Percentiles rank a stretch among this genome's conserved stretches.
Evolutionary conservation across 2,888 invertebrate species (phyloP).

Genomic region (Diarsia brunnea): DNA sequence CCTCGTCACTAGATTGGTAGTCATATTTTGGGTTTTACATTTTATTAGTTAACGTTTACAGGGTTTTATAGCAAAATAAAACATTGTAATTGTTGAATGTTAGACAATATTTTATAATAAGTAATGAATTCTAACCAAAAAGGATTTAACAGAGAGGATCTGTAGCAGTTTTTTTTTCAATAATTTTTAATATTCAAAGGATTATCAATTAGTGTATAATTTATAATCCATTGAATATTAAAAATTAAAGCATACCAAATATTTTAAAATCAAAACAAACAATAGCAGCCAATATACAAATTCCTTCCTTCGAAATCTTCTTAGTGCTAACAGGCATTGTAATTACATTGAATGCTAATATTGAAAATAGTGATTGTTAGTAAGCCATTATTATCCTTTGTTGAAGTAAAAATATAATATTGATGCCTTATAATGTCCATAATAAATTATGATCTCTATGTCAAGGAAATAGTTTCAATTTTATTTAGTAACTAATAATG

Average conservation of each 20-base stretch:
- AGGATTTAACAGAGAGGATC: not conserved
- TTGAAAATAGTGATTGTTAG: not conserved
- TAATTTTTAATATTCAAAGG: not conserved
- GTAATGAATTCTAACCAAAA: not conserved
- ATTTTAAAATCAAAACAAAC: not conserved
- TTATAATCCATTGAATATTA: no score
- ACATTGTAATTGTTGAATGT: not conserved
- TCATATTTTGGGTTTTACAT: slow-evolving; percentile 1
- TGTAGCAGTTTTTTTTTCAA: not conserved
- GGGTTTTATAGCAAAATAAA: not conserved
- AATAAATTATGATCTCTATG: not conserved
- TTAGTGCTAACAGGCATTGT: not conserved
- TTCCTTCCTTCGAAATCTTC: slow-evolving; percentile 12
- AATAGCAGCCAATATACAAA: slow-evolving; percentile 5
- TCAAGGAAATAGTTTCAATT: not conserved
- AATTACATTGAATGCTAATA: not conserved
- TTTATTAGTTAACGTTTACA: not conserved
- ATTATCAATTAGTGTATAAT: no score
- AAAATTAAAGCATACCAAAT: not conserved
- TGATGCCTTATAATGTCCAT: not conserved
- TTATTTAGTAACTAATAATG: not conserved
- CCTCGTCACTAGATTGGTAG: slow-evolving; percentile 50
- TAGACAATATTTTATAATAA: not conserved
- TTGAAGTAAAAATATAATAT: slow-evolving; percentile 12
- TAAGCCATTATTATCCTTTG: slow-evolving; percentile 19